phyloP scores from a whole-genome alignment of 2,888 invertebrate genomes.

The Norana najaformis region DNA sequence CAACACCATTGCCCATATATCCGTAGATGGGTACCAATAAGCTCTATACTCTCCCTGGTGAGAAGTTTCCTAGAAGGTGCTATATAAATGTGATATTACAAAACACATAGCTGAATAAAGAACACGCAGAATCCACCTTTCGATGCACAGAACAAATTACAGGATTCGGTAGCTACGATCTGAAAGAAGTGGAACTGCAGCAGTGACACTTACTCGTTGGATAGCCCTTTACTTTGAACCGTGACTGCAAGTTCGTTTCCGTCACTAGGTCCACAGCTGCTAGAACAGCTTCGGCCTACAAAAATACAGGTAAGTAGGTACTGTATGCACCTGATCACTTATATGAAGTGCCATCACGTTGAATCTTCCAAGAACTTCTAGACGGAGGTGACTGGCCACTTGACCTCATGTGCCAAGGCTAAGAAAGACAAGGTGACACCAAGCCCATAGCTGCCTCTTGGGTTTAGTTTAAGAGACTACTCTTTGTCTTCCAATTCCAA shows the following conservation, averaged over 20 bases:
- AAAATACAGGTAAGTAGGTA: not conserved
- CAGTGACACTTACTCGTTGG: slow-evolving; percentile 70
- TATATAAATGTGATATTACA: not conserved
- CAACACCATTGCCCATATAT: not conserved
- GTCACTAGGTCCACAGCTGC: slow-evolving; percentile 73
- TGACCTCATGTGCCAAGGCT: no score
- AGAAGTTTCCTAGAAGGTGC: not conserved
- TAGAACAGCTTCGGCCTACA: slow-evolving; percentile 47
- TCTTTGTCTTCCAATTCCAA: no score
- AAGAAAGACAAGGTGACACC: no score
- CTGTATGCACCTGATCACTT: no score
- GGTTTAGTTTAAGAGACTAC: no score
- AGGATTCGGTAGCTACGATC: not conserved
- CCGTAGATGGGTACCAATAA: no score
- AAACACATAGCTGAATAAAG: no score
- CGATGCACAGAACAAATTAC: not conserved
- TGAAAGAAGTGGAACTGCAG: not conserved
- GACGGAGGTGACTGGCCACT: no score
- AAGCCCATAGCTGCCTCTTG: no score
- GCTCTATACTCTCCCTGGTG: not conserved
- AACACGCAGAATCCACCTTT: no score
- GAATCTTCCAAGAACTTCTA: no score
- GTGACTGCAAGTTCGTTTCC: slow-evolving; percentile 66
- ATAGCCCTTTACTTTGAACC: slow-evolving; percentile 70
- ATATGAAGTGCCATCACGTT: no score